Evolutionary conservation across 2,797 vertebrate genomes (phyloP), one percentile per base, ranked within the genome.

Genomic region (Acanthis flammea): DNA sequence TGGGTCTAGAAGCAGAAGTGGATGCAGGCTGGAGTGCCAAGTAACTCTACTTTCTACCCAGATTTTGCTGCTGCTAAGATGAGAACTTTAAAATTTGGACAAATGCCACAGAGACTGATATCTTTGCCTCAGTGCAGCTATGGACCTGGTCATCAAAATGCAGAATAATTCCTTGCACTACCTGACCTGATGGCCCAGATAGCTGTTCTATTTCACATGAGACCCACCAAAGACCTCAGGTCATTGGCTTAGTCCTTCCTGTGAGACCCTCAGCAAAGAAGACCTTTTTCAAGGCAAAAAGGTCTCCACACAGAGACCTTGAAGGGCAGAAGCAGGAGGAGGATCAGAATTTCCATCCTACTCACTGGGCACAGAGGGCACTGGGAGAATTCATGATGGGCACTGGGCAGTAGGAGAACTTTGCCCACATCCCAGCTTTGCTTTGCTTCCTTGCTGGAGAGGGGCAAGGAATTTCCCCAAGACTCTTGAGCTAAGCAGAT

Each of bases 101-200:
- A 58, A 27, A 8, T 44, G 19, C 23, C 55, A 3, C 1, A 0
- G 57, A 85, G 58, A 14, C 6, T 2, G 2, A 31, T 54, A 42
- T 11, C 9, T 9, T 10, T 0, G 3, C 48, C 48, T 51, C 18
- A 54, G 55, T 53, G 57, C 44, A 80, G 41, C 9, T 67, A 4
- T 39, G 12, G 37, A 60, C 7, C 21, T 53, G 28, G 23, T 31
- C 30, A 81, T 63, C 28, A 70, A 62, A 79, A 68, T 37, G 13
- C 24, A 67, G 68, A 83, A 44, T 35, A 86, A 76, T 47, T 81
- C 53, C n/a, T 80, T 88, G 16, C 16, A 6, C 77, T 53, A 27
- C 21, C 8, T 91, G 47, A 33, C 31, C 31, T 60, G 18, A 30
- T 67, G 72, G 22, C 31, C 30, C 21, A 67, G 25, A 15, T 42